Percentiles rank a stretch among this genome's conserved stretches.
phyloP scores from a whole-genome alignment of 2,113 vertebrate genomes.

The Holacanthus passer region DNA sequence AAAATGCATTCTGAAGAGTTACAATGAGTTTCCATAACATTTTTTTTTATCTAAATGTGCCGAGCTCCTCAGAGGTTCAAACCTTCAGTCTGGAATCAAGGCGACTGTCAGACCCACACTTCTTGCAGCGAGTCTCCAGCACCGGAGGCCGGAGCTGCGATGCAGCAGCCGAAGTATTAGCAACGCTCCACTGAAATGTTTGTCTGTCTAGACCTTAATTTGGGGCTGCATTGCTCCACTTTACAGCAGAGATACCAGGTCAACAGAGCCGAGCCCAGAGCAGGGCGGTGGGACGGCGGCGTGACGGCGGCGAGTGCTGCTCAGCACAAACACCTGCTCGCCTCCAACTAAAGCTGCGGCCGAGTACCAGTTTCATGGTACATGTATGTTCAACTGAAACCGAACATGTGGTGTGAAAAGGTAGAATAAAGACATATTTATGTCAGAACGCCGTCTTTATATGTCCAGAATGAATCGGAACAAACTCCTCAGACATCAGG shows the following conservation, averaged over 20 bases:
- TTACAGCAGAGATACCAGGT: constrained; percentile 2
- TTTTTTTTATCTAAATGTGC: no score
- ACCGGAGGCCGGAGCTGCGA: neutral
- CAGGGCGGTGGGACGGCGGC: neutral
- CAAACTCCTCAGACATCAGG: no score
- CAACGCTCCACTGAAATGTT: constrained; percentile 45
- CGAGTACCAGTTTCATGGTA: no score
- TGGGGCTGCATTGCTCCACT: neutral
- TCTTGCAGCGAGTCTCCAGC: constrained; percentile 41
- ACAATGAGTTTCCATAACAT: no score
- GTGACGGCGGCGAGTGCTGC: no score
- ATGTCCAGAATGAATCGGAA: no score
- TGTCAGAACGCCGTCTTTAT: no score
- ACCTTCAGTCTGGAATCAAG: constrained; percentile 2
- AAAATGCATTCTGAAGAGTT: no score
- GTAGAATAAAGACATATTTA: no score
- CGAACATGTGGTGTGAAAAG: no score
- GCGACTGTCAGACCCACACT: constrained; percentile 19
- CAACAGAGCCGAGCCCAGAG: neutral
- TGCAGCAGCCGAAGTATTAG: constrained; percentile 50
- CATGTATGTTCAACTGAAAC: no score
- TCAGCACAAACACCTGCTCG: constrained; percentile 13
- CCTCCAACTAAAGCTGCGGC: no score
- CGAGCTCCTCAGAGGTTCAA: neutral
- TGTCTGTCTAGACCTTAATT: constrained; percentile 48